These are phyloP conservation scores for Tragelaphus scriptus DNA, from an alignment of 2,113 vertebrate species.

Conservation along the genomic window DNA sequence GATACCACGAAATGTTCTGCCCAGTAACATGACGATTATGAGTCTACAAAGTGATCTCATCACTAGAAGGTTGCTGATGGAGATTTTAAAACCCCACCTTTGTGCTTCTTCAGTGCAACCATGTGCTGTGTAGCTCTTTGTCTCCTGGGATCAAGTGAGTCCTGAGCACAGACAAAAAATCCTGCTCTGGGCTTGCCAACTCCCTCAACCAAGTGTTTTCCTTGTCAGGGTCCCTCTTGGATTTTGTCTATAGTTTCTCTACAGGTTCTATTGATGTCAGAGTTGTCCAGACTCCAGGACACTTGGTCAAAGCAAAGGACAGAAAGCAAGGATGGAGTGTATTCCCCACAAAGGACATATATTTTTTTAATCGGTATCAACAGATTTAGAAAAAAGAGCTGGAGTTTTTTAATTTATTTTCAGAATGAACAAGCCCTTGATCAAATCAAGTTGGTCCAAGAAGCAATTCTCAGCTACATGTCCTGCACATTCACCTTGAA, in stretches of 20 bases:
- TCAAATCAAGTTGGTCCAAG: not conserved
- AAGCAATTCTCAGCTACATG: not conserved
- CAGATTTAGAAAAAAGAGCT: not conserved
- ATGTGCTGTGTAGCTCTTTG: not conserved
- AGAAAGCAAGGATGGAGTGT: not conserved
- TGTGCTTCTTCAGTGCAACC: fast-evolving
- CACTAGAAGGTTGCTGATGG: not conserved
- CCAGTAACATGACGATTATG: fast-evolving
- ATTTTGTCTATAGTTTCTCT: not conserved
- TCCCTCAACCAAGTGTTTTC: not conserved
- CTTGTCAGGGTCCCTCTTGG: not conserved
- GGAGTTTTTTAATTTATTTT: constrained; percentile 16
- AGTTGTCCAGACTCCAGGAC: constrained; percentile 8
- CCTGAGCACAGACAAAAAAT: not conserved
- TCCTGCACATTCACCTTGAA: not conserved
- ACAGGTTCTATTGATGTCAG: not conserved
- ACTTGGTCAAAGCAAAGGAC: constrained; percentile 14
- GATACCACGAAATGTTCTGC: not conserved
- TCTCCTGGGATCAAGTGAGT: not conserved
- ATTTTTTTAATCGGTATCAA: constrained; percentile 13
- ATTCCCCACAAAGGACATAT: not conserved
- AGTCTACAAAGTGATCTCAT: not conserved
- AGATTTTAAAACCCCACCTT: not conserved
- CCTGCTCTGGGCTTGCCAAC: not conserved
- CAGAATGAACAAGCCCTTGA: fast-evolving